Evolutionary conservation across 1,140 invertebrate genomes (phyloP), one percentile per base, ranked within the genome.

Genomic region (Drosophila baimaii): DNA sequence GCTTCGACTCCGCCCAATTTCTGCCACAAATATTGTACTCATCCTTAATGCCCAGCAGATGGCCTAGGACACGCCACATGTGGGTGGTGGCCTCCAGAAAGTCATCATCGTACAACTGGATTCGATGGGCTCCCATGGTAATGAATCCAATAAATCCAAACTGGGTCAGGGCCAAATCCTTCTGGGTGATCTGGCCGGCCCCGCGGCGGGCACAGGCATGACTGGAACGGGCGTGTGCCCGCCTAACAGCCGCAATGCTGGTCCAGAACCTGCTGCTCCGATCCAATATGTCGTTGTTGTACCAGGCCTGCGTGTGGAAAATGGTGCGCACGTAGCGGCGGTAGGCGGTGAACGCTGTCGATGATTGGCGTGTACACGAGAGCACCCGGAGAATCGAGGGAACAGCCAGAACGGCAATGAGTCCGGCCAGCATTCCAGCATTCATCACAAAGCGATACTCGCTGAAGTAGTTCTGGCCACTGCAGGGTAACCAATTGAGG

Each of bases 101-200:
- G 25, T 95, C 93, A 10, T 93, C 77, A 19, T 93, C 93, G 13
- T 93, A 46, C 3, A 97, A 92, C 1, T 96, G 96, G 31, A 97
- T 93, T 33, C 94, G 91, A 46, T 95, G 92, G 0, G 95, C 94
- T 41, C 94, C 94, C 5, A 96, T 69, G 0, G 97, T 79, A 1
- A 95, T 93, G 52, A 95, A 95, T 2, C 97, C 97, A 74, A 98
- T 95, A 81, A 98, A 98, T 10, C 96, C 96, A 78, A 97, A 97
- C 88, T 96, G 96, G 0, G 97, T 97, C 1, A 98, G 79, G 0
- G 95, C 95, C 94, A 98, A 95, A 73, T 98, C 97, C 65, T 95
- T 94, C 91, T 98, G 97, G 0, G 94, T 93, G 5, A 94, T 89
- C 43, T 77, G 74, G 2, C 94, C 94, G 1, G 86, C 86, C 15